These are phyloP conservation scores for Aethina tumida DNA, from an alignment of 1,140 invertebrate species.

Conservation along the genomic window DNA sequence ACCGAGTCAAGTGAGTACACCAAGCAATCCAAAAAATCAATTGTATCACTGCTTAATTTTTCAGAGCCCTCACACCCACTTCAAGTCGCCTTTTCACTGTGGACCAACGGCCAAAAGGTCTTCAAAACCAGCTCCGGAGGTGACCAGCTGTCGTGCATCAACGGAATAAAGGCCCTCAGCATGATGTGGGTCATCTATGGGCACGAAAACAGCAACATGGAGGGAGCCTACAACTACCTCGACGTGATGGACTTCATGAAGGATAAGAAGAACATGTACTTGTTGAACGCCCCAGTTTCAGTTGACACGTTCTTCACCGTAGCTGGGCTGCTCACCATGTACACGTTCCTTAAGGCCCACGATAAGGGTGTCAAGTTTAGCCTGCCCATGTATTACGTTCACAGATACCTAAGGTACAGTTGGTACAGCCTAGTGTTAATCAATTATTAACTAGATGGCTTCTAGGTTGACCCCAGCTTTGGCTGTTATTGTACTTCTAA, in stretches of 20 bases:
- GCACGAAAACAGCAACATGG: conserved; percentile 31
- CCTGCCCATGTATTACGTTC: conserved; percentile 16
- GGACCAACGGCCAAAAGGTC: conserved; percentile 17
- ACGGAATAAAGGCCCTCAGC: conserved; percentile 42
- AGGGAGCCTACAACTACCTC: conserved; percentile 43
- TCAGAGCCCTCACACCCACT: background rate
- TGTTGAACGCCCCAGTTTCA: conserved; percentile 17
- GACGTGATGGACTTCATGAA: conserved; percentile 19
- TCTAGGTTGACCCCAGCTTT: conserved; percentile 48
- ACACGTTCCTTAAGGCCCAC: conserved; percentile 40
- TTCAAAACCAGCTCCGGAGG: conserved; percentile 3
- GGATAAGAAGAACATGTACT: conserved; percentile 12
- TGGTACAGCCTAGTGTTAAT: too few relatives aligned
- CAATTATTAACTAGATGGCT: background rate
- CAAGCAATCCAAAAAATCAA: background rate
- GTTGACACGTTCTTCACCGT: conserved; percentile 37
- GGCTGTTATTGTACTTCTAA: conserved; percentile 42
- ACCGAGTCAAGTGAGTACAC: background rate
- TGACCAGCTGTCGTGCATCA: conserved; percentile 37
- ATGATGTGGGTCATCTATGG: conserved; percentile 45
- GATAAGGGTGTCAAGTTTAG: conserved; percentile 27
- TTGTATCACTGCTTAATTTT: background rate
- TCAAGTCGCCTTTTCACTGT: conserved; percentile 16
- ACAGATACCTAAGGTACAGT: conserved; percentile 18
- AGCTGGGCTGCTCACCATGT: conserved; percentile 41